These are phyloP conservation scores for Syngnathus floridae DNA, from an alignment of 2,113 vertebrate genomes.

Conservation along the genomic window DNA sequence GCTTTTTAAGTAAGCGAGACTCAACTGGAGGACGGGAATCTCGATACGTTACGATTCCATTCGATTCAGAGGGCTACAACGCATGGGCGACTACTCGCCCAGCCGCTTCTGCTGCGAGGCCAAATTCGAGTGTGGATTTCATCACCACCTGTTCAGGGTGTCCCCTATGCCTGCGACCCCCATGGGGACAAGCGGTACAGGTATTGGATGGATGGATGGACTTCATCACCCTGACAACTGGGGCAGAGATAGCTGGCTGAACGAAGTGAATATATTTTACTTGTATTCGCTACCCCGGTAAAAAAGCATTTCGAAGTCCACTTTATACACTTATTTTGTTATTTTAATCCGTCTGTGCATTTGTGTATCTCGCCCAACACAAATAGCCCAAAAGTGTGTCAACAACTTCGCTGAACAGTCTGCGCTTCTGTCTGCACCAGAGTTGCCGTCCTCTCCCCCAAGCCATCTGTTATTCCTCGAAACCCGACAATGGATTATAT, in stretches of 20 bases:
- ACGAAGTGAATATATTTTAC: no score
- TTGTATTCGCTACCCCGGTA: no score
- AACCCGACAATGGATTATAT: not conserved
- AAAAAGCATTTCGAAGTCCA: no score
- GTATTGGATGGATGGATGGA: no score
- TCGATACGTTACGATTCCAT: not conserved
- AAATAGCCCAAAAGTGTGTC: no score
- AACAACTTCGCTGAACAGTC: not conserved
- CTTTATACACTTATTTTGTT: no score
- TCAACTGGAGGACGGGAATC: not conserved
- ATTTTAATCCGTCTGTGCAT: no score
- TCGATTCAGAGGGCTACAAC: not conserved
- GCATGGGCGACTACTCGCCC: not conserved
- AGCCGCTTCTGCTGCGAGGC: not conserved
- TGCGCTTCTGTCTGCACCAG: not conserved
- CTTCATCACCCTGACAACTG: not conserved
- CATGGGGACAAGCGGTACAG: no score
- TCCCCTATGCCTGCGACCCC: no score
- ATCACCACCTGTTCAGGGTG: not conserved
- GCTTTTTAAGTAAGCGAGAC: not conserved
- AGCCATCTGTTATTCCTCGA: not conserved
- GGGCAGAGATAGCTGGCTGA: not conserved
- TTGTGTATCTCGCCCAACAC: no score
- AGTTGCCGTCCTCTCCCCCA: not conserved
- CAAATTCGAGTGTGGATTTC: not conserved